These are phyloP conservation scores for Synergus umbraculus DNA, from an alignment of 2,888 invertebrate species.

Conservation along the genomic window DNA sequence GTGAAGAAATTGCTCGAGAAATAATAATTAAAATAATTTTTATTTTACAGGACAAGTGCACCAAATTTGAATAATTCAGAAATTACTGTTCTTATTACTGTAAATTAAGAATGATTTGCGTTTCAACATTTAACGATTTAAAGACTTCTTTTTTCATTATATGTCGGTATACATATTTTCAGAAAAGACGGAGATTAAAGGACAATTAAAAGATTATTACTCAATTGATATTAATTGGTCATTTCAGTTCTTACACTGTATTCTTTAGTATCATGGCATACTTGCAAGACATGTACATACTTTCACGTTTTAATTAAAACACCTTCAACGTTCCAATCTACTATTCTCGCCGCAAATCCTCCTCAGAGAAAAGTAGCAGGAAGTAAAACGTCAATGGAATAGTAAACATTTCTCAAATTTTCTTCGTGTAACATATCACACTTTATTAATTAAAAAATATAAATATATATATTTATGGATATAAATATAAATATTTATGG, in stretches of 20 bases:
- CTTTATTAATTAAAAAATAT: too few species aligned
- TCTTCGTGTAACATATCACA: too few species aligned
- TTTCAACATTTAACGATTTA: neutral
- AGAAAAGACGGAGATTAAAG: neutral
- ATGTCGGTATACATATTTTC: neutral
- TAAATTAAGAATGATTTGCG: neutral
- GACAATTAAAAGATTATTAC: too few species aligned
- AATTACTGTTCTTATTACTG: too few species aligned
- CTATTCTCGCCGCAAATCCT: neutral
- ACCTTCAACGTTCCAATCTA: conserved; percentile 2
- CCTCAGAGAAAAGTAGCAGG: too few species aligned
- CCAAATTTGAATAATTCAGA: neutral
- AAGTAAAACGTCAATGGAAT: too few species aligned
- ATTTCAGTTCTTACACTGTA: too few species aligned
- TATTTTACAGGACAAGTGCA: neutral
- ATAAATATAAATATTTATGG: too few species aligned
- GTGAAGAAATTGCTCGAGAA: neutral
- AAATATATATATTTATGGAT: too few species aligned
- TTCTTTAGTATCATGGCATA: too few species aligned
- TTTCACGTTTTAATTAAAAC: conserved; percentile 4
- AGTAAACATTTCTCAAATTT: too few species aligned
- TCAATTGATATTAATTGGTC: too few species aligned
- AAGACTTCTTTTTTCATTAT: neutral
- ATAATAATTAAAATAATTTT: neutral
- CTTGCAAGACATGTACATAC: neutral